Percentiles rank a stretch among this genome's conserved stretches.
These are phyloP conservation scores for Teleopsis dalmanni DNA, from an alignment of 1,140 invertebrate genomes.

Conservation along the genomic window DNA sequence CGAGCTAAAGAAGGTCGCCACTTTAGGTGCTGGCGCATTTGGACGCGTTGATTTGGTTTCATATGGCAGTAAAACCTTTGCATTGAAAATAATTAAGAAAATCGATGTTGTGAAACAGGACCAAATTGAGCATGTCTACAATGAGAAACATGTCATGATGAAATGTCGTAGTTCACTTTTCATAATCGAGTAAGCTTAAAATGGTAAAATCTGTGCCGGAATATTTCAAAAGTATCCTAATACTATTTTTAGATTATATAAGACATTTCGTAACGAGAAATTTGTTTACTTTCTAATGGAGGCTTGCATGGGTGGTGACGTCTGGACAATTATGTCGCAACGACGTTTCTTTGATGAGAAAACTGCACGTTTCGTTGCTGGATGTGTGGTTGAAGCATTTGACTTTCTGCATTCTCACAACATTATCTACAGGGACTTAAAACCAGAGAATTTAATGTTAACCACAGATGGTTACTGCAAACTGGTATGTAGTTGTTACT, in stretches of 20 bases:
- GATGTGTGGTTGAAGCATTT: conserved; percentile 86
- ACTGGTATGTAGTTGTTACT: conserved; percentile 58
- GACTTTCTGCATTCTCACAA: conserved; percentile 80
- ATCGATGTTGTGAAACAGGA: conserved; percentile 86
- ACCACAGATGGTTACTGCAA: conserved; percentile 84
- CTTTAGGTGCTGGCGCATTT: conserved; percentile 88
- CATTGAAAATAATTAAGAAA: conserved; percentile 88
- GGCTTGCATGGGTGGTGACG: conserved; percentile 90
- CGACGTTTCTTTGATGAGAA: conserved; percentile 77
- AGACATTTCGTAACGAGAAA: conserved; percentile 89
- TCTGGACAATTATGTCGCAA: conserved; percentile 88
- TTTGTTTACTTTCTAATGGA: conserved; percentile 97
- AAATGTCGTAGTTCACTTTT: conserved; percentile 65
- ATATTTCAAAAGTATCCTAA: conserved; percentile 2
- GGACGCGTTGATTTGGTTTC: conserved; percentile 81
- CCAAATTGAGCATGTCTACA: conserved; percentile 87
- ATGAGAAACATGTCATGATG: conserved; percentile 87
- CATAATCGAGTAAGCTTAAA: conserved; percentile 65
- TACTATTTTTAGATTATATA: conserved; percentile 64
- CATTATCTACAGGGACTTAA: conserved; percentile 89
- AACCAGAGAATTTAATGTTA: conserved; percentile 90
- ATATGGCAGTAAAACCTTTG: conserved; percentile 63
- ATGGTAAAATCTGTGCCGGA: neutral
- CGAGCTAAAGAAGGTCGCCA: conserved; percentile 75
- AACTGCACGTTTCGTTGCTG: conserved; percentile 80